phyloP scores from a whole-genome alignment of 2,888 invertebrate species.

The Heliconius erato region DNA sequence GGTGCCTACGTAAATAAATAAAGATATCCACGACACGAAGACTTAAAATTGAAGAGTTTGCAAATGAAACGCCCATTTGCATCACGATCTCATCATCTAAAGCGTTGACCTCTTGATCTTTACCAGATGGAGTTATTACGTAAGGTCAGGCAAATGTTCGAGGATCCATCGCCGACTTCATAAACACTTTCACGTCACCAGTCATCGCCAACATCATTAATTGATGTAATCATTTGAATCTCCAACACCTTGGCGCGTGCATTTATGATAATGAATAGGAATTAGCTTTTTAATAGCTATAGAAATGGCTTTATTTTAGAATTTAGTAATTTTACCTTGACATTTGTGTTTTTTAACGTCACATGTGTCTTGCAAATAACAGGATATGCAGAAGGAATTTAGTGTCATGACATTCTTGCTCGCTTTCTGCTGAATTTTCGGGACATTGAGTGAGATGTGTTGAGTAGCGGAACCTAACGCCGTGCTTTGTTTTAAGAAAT shows the following conservation, averaged over 20 bases:
- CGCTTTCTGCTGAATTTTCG: too few relatives aligned
- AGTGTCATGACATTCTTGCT: too few relatives aligned
- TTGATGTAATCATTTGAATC: constrained; percentile 48
- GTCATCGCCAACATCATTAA: constrained; percentile 58
- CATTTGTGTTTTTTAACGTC: background rate
- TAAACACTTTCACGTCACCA: constrained; percentile 78
- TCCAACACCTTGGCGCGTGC: constrained; percentile 30
- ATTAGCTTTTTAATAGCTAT: background rate
- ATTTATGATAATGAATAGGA: background rate
- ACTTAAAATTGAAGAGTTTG: constrained; percentile 41
- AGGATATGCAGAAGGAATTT: too few relatives aligned
- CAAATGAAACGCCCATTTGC: constrained; percentile 49
- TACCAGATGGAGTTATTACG: constrained; percentile 72
- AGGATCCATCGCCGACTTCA: constrained; percentile 73
- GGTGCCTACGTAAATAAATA: constrained; percentile 13
- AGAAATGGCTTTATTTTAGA: background rate
- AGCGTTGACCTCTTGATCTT: constrained; percentile 72
- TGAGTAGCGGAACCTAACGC: too few relatives aligned
- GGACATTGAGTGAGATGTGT: too few relatives aligned
- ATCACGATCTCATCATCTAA: constrained; percentile 52
- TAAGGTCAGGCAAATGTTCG: constrained; percentile 72
- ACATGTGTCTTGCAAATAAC: too few relatives aligned
- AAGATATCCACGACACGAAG: constrained; percentile 15
- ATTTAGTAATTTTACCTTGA: background rate
- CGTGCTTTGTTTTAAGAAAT: background rate